Evolutionary conservation across 1,140 invertebrate species (phyloP), one percentile per base, ranked within the genome.

Genomic region (Lucilia cuprina): DNA sequence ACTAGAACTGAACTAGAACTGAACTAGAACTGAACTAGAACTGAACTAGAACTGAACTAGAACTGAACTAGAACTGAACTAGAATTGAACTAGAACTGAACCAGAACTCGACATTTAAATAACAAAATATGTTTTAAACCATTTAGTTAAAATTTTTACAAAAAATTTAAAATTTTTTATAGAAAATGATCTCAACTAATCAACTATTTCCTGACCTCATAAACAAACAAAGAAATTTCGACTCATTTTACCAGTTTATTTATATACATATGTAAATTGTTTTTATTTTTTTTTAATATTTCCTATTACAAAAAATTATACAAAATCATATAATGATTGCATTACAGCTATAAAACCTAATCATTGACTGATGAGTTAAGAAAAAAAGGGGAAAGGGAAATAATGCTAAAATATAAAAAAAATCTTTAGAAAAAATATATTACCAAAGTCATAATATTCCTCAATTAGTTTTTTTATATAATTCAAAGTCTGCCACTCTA

Each of bases 391-490:
- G 13, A 60, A 60, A n/a, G 50, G 8, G 10, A 14, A 60, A 60
- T n/a, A 60, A 17, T 60, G 13, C 5, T 60, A 14, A 60, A 7
- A 17, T n/a, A 60, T n/a, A 60, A 60, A n/a, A 17, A 41, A 41
- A 60, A 60, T n/a, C 55, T n/a, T n/a, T n/a, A 60, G 13, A n/a
- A 60, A 60, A 60, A 12, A 17, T 0, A 55, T 5, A 30, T 30
- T 30, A 17, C 17, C 50, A n/a, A 60, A 12, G n/a, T 60, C 55
- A 60, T 60, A 60, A n/a, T 60, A 60, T 60, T 60, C 55, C 55
- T 60, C 55, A 60, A 60, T 60, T 60, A 70, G 65, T 70, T 70
- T 70, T 12, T 60, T 60, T 60, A 60, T n/a, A 70, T 70, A 19
- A 70, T 55, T 13, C 5, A 55, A 2, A 55, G 41, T 41, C 41